Evolutionary conservation across 1,140 invertebrate species (phyloP).

Genomic region (Saccostrea glomerata): DNA sequence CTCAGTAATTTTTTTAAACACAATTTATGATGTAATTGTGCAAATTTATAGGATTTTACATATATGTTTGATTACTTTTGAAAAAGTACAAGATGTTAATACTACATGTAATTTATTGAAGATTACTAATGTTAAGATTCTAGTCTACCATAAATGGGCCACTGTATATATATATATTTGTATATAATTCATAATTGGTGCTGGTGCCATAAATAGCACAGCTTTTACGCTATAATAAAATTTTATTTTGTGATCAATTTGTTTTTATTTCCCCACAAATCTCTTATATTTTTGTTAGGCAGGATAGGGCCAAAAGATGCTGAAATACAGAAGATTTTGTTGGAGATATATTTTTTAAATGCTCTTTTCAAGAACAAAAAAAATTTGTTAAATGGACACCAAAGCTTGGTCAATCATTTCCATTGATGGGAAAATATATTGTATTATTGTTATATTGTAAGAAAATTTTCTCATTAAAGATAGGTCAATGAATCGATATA

Average conservation of each 20-base stretch:
- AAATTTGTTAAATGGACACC: no score
- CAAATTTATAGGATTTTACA: not conserved
- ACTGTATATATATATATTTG: not conserved
- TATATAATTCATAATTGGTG: slow-evolving; percentile 16
- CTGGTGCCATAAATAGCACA: slow-evolving; percentile 19
- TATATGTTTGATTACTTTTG: not conserved
- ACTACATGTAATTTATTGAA: not conserved
- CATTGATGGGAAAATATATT: no score
- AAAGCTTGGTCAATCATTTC: no score
- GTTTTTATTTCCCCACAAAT: not conserved
- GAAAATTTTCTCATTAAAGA: no score
- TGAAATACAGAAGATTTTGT: no score
- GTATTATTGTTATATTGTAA: no score
- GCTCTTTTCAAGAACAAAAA: no score
- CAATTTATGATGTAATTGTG: not conserved
- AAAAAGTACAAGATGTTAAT: not conserved
- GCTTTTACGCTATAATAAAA: slow-evolving; percentile 34
- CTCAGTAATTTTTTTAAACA: no score
- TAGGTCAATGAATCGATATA: no score
- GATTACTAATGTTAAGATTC: not conserved
- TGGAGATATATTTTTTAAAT: no score
- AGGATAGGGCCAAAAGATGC: no score
- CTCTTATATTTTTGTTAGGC: no score
- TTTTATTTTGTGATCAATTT: not conserved
- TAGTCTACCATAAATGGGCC: not conserved